A percentile compares a stretch with the other conserved stretches of the same genome.
Evolutionary conservation across 1,140 invertebrate genomes (phyloP).

Genomic region (Eueides isabella): DNA sequence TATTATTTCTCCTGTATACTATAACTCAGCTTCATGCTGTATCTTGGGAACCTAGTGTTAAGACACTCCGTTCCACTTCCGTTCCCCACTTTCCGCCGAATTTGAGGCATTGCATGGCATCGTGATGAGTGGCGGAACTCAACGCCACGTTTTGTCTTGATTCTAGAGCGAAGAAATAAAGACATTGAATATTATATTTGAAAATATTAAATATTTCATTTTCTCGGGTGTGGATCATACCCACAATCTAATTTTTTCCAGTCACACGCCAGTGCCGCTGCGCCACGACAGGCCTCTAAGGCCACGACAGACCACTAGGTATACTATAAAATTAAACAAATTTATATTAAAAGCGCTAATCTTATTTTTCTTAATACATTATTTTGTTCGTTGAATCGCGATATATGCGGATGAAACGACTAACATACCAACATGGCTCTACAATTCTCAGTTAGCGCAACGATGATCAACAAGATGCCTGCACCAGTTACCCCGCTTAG

Average conservation of each 20-base stretch:
- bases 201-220: not conserved
- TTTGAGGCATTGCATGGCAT: not conserved
- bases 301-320: too few relatives aligned
- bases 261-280: not conserved
- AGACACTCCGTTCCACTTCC: not conserved
- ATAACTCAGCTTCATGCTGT: not conserved
- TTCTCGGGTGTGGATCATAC: not conserved
- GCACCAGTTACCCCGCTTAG: constrained; percentile 67
- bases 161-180: not conserved
- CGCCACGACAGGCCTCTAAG: not conserved
- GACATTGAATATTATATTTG: too few relatives aligned
- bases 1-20: too few relatives aligned
- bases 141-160: not conserved
- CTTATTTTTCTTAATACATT: too few relatives aligned
- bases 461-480: constrained; percentile 63
- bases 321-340: too few relatives aligned
- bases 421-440: constrained; percentile 66
- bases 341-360: too few relatives aligned
- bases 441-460: constrained; percentile 73
- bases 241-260: not conserved
- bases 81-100: not conserved
- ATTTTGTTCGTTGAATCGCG: too few relatives aligned
- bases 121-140: not conserved
- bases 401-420: too few relatives aligned
- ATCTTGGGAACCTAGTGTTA: not conserved